Evolutionary conservation across 2,888 invertebrate species (phyloP).

Genomic region (Caenorhabditis sp.): DNA sequence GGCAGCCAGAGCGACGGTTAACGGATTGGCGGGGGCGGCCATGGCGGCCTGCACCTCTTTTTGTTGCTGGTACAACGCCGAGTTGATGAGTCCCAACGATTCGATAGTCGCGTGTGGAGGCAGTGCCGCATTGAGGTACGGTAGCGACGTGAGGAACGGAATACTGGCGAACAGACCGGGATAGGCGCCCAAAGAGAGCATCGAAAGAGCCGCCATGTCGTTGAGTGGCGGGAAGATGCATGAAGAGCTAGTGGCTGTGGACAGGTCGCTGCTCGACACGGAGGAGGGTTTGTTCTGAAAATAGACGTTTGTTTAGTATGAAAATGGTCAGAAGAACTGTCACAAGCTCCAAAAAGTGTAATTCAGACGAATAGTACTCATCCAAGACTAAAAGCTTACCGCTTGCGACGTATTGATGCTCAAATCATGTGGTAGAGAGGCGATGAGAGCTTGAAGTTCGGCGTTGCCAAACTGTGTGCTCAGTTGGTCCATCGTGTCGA

Average conservation of each 20-base stretch:
- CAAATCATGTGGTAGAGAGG: slow-evolving; percentile 51
- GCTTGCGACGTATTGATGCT: slow-evolving; percentile 20
- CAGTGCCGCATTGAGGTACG: slow-evolving; percentile 31
- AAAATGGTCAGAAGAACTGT: too few relatives aligned
- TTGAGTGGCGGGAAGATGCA: slow-evolving; percentile 51
- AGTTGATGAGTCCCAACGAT: slow-evolving; percentile 54
- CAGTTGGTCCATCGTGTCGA: slow-evolving; percentile 31
- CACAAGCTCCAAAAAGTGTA: too few relatives aligned
- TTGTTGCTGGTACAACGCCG: slow-evolving; percentile 48
- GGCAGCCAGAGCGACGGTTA: slow-evolving; percentile 25
- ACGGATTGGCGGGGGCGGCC: slow-evolving; percentile 13
- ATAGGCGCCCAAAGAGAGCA: slow-evolving; percentile 49
- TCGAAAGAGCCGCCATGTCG: slow-evolving; percentile 50
- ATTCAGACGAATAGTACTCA: too few relatives aligned
- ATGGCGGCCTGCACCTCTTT: slow-evolving; percentile 39
- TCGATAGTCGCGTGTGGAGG: slow-evolving; percentile 55
- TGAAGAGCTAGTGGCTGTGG: slow-evolving; percentile 40
- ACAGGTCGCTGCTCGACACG: slow-evolving; percentile 38
- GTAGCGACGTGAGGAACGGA: slow-evolving; percentile 33
- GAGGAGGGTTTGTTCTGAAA: slow-evolving; percentile 47
- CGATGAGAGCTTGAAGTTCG: slow-evolving; percentile 55
- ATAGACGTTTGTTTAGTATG: neutral
- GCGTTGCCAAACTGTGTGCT: slow-evolving; percentile 24
- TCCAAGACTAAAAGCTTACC: too few relatives aligned
- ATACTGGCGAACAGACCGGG: slow-evolving; percentile 36